Conservation (phyloP, 2,888 invertebrate genomes). For the Octodonta nipae region DNA sequence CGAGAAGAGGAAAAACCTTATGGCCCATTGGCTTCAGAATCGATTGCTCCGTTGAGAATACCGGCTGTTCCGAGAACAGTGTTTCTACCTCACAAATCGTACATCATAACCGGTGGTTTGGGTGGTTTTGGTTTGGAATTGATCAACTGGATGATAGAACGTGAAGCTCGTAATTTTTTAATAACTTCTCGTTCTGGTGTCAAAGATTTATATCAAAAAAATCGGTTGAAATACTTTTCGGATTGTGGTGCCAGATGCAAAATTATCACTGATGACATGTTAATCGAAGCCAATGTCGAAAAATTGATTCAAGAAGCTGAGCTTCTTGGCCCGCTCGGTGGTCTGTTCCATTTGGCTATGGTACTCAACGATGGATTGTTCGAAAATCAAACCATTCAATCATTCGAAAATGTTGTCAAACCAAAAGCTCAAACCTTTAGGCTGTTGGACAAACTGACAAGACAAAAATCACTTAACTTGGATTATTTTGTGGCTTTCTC, state of each 20-base stretch:
- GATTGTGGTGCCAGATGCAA: slow-evolving; percentile 26
- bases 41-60: not conserved
- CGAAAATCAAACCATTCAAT: slow-evolving; percentile 59
- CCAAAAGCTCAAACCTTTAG: slow-evolving; percentile 75
- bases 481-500: slow-evolving; percentile 73
- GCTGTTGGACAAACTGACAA: slow-evolving; percentile 50
- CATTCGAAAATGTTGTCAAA: slow-evolving; percentile 51
- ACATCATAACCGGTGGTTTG: slow-evolving; percentile 65
- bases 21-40: no score
- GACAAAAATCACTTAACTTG: slow-evolving; percentile 22
- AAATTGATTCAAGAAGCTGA: slow-evolving; percentile 50
- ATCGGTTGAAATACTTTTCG: slow-evolving; percentile 24
- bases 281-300: slow-evolving; percentile 31
- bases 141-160: slow-evolving; percentile 69
- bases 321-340: slow-evolving; percentile 57
- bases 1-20: slow-evolving; percentile 38
- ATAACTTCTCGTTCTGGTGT: slow-evolving; percentile 69
- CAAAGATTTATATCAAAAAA: slow-evolving; percentile 61
- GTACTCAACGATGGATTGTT: slow-evolving; percentile 61
- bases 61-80: slow-evolving; percentile 27
- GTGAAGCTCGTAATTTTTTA: slow-evolving; percentile 67
- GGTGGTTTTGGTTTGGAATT: slow-evolving; percentile 88
- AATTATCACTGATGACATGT: slow-evolving; percentile 34
- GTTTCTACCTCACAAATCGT: slow-evolving; percentile 38
- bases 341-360: slow-evolving; percentile 83